Evolutionary conservation across 2,888 invertebrate species (phyloP), one percentile per base, ranked within the genome.

Genomic region (Steromphala cineraria): DNA sequence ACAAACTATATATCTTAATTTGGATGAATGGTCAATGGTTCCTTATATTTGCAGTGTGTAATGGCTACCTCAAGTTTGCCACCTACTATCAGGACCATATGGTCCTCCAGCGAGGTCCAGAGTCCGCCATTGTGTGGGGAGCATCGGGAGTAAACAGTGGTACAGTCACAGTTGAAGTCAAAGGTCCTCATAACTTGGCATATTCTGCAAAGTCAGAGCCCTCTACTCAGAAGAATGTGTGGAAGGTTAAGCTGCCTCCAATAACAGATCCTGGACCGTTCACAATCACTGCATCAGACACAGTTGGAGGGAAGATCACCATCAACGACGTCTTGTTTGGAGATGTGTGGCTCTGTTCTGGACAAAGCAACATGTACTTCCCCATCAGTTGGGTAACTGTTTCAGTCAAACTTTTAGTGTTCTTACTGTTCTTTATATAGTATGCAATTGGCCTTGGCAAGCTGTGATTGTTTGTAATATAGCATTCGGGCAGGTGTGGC

Each of bases 321-420:
- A 56, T 93, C 2, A 78, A 79, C 17, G 89, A 92, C 82, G 91
- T 93, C 10, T 78, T 91, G 75, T 92, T 92, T 84, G 93, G 93
- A 5, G 92, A 93, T 79, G 92, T 93, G 0, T 93, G 92, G 92
- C 28, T 93, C 3, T 93, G 93, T 80, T 92, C 92, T 31, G 93
- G 93, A 52, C 91, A 92, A 82, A 90, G 91, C 76, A 92, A 92
- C 80, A 91, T 92, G 92, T 82, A 84, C 80, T 91, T 90, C 80
- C 76, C 80, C 2, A 82, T 88, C 55, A 21, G 53, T 36, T 75
- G 71, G 82, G 88, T 87, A 62, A 10, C 1, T 21, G 15, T 24
- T 13, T 8, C 28, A 24, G 24, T 24, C 10, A 13, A 62, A 8
- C 24, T 15, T 56, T 13, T 2, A 21, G 10, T n/a, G n/a, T n/a